phyloP scores from a whole-genome alignment of 2,113 vertebrate genomes.

The Tapirus terrestris region DNA sequence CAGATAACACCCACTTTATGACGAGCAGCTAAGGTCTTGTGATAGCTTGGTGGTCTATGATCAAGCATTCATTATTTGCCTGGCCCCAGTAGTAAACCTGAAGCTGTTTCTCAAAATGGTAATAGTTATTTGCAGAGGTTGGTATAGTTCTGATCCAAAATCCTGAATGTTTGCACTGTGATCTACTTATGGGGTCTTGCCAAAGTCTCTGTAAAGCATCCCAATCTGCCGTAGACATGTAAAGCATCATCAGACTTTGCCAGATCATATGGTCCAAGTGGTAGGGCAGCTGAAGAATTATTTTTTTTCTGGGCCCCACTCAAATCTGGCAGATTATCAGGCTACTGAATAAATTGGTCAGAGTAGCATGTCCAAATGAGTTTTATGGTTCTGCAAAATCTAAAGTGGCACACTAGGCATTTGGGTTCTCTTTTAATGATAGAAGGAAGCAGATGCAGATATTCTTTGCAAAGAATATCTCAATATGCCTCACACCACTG shows the following conservation, averaged over 20 bases:
- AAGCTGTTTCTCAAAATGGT: constrained; percentile 1
- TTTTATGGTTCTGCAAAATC: not conserved
- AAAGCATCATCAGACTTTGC: not conserved
- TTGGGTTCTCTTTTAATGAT: not conserved
- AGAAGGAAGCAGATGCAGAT: not conserved
- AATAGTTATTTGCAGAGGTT: not conserved
- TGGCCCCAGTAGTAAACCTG: not conserved
- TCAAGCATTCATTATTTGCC: not conserved
- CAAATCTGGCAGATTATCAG: not conserved
- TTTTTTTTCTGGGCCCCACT: not conserved
- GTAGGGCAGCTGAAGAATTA: not conserved
- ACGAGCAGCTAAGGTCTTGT: not conserved
- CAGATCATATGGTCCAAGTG: not conserved
- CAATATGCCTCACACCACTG: not conserved
- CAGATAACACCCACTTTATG: not conserved
- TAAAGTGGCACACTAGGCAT: not conserved
- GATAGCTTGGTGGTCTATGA: not conserved
- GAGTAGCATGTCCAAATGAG: not conserved
- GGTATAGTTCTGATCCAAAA: not conserved
- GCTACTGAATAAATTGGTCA: not conserved
- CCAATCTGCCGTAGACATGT: not conserved
- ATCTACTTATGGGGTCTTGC: not conserved
- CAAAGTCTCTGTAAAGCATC: not conserved
- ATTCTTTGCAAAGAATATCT: not conserved
- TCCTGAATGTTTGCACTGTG: not conserved